Evolutionary conservation across 1,140 invertebrate species (phyloP).

Genomic region (Hyles euphorbiae): DNA sequence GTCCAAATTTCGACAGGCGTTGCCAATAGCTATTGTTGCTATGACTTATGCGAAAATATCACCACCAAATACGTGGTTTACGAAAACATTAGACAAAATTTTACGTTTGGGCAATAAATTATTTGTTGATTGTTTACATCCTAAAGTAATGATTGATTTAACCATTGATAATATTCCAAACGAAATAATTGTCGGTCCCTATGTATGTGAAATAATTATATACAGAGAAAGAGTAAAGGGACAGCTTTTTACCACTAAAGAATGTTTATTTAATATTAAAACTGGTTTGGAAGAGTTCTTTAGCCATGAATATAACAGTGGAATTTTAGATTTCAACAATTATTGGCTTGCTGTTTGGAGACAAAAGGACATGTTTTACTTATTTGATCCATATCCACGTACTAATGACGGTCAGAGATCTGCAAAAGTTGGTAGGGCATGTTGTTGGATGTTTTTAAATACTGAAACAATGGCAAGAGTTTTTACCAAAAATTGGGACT

Average conservation of each 20-base stretch:
- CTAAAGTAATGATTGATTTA: slow-evolving; percentile 63
- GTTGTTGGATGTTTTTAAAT: slow-evolving; percentile 72
- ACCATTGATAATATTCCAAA: slow-evolving; percentile 74
- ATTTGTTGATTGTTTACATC: slow-evolving; percentile 62
- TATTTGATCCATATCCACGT: slow-evolving; percentile 75
- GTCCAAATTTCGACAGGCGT: slow-evolving; percentile 70
- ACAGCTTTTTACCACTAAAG: slow-evolving; percentile 66
- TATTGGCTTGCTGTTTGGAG: slow-evolving; percentile 71
- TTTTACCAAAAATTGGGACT: slow-evolving; percentile 69
- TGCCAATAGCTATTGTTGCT: slow-evolving; percentile 68
- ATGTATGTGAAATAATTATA: slow-evolving; percentile 74
- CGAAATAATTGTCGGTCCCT: slow-evolving; percentile 73
- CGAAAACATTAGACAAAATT: slow-evolving; percentile 75
- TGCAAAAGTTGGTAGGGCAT: slow-evolving; percentile 62
- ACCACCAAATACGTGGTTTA: slow-evolving; percentile 74
- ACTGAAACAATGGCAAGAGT: slow-evolving; percentile 62
- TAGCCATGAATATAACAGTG: slow-evolving; percentile 66
- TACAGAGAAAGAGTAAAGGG: slow-evolving; percentile 71
- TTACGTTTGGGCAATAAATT: slow-evolving; percentile 73
- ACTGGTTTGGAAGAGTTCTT: slow-evolving; percentile 63
- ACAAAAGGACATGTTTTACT: slow-evolving; percentile 74
- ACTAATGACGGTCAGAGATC: slow-evolving; percentile 59
- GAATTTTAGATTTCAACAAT: slow-evolving; percentile 70
- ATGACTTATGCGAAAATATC: slow-evolving; percentile 76
- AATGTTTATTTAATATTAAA: slow-evolving; percentile 64